These are phyloP conservation scores for Thecophora atra DNA, from an alignment of 2,888 invertebrate species.

Conservation along the genomic window DNA sequence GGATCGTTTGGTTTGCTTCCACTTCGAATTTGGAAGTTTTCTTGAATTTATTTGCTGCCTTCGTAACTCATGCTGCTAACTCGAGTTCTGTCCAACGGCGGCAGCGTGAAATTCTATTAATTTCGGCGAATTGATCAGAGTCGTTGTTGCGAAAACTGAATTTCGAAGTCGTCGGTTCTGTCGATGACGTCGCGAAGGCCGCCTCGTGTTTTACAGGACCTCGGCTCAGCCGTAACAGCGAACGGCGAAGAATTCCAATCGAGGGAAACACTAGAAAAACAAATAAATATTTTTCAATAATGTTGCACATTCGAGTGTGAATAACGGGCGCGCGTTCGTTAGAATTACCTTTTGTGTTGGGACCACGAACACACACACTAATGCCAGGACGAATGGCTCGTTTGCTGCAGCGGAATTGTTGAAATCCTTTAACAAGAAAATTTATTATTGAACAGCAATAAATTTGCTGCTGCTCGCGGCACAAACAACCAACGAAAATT, in stretches of 20 bases:
- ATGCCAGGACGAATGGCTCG: slow-evolving; percentile 32
- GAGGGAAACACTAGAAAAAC: slow-evolving; percentile 25
- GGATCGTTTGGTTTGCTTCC: not conserved
- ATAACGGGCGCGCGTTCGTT: slow-evolving; percentile 8
- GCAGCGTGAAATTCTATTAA: slow-evolving; percentile 17
- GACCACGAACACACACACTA: not conserved
- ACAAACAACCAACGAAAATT: not conserved
- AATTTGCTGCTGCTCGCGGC: slow-evolving; percentile 45
- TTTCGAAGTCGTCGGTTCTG: not conserved
- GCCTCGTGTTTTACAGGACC: not conserved
- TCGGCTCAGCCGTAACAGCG: not conserved
- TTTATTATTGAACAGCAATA: slow-evolving; percentile 57
- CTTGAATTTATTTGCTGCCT: not conserved
- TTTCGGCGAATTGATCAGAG: slow-evolving; percentile 17
- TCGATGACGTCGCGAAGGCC: not conserved
- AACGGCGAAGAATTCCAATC: slow-evolving; percentile 35
- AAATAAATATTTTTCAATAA: slow-evolving; percentile 52
- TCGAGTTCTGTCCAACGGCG: not conserved
- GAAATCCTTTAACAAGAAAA: slow-evolving; percentile 44
- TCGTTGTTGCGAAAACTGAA: slow-evolving; percentile 4
- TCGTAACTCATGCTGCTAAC: slow-evolving; percentile 5
- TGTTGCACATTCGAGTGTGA: slow-evolving; percentile 48
- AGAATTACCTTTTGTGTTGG: not conserved
- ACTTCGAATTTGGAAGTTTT: not conserved
- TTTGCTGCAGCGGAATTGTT: slow-evolving; percentile 43